Percentiles rank a stretch among this genome's conserved stretches.
Conservation (phyloP, 2,797 vertebrate genomes). For the Tapirus indicus region DNA sequence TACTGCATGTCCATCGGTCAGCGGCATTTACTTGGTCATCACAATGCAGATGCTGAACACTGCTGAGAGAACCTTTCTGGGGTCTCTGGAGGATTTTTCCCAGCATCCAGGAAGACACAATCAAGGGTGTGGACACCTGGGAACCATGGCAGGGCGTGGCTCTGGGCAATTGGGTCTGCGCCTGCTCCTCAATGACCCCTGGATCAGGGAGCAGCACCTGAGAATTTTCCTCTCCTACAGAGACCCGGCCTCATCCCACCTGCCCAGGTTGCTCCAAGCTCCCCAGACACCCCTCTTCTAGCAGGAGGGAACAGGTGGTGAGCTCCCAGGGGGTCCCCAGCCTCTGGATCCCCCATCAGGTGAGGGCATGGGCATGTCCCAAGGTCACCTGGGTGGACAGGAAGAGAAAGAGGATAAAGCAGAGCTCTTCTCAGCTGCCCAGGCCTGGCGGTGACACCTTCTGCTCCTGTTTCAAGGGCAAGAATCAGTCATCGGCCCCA, state of each 20-base stretch:
- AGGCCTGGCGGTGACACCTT: background rate
- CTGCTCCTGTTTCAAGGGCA: background rate
- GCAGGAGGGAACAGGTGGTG: background rate
- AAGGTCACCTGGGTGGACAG: background rate
- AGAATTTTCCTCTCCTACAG: background rate
- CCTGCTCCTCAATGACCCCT: background rate
- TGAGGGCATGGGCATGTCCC: too few relatives aligned
- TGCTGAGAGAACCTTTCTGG: background rate
- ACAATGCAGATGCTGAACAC: too few relatives aligned
- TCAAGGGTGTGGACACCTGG: background rate
- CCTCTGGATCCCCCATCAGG: background rate
- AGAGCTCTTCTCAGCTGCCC: background rate
- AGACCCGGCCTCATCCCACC: background rate
- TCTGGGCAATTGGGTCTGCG: background rate
- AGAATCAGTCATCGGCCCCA: too few relatives aligned
- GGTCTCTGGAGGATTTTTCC: background rate
- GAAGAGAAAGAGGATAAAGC: background rate
- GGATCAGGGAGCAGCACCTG: background rate
- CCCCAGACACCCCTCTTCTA: background rate
- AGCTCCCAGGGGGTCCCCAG: background rate
- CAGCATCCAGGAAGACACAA: background rate
- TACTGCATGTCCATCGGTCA: background rate
- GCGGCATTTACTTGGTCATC: background rate
- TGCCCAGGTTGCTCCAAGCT: background rate
- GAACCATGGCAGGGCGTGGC: background rate